Percentiles rank a stretch among this genome's conserved stretches.
Evolutionary conservation across 2,888 invertebrate genomes (phyloP).

Genomic region (Epistrophe eligans): DNA sequence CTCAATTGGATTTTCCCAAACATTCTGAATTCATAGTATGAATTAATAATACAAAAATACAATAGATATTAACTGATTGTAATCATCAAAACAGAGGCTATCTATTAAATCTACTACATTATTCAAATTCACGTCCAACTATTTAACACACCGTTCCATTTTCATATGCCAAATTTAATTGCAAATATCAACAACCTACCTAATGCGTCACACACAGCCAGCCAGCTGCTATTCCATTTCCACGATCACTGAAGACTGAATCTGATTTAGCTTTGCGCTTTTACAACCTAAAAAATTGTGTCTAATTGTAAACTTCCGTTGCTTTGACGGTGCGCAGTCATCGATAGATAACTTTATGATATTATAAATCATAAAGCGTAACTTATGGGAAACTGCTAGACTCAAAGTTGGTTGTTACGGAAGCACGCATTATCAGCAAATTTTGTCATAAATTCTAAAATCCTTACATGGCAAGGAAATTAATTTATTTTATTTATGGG

Average conservation of each 20-base stretch:
- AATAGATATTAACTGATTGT: neutral
- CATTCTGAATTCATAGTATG: neutral
- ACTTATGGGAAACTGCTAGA: conserved; percentile 46
- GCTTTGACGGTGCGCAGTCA: neutral
- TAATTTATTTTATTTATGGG: conserved; percentile 32
- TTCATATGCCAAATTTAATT: conserved; percentile 52
- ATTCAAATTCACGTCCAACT: conserved; percentile 34
- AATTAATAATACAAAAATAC: neutral
- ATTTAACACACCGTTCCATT: conserved; percentile 27
- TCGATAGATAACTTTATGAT: conserved; percentile 4
- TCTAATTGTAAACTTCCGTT: conserved; percentile 60
- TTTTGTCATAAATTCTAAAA: conserved; percentile 61
- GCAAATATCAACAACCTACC: conserved; percentile 26
- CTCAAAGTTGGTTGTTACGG: conserved; percentile 28
- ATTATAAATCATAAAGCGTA: conserved; percentile 52
- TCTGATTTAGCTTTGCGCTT: conserved; percentile 39
- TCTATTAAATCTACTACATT: neutral
- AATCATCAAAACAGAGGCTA: neutral
- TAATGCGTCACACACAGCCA: neutral
- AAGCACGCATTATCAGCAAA: conserved; percentile 33
- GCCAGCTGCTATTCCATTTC: neutral
- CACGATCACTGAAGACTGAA: conserved; percentile 25
- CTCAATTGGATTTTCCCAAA: too few relatives aligned
- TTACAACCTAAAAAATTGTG: conserved; percentile 45
- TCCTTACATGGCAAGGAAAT: conserved; percentile 47